These are phyloP conservation scores for Prostheceraeus crozeri DNA, from an alignment of 2,888 invertebrate genomes.

Conservation along the genomic window DNA sequence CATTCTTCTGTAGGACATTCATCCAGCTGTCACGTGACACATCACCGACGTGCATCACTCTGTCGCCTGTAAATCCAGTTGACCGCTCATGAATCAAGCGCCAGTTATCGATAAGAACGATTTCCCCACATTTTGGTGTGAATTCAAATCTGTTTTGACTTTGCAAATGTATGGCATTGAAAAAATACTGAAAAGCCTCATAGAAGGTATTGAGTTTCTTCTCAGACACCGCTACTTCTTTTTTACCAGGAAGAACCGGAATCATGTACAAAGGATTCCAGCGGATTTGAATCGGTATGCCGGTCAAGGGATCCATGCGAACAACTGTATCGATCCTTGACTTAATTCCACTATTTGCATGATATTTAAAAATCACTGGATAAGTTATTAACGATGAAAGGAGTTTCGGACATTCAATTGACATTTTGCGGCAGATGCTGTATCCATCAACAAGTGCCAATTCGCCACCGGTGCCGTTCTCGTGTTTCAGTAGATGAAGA, in stretches of 20 bases:
- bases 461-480: conserved; percentile 27
- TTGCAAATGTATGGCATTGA: conserved; percentile 20
- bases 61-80: conserved; percentile 23
- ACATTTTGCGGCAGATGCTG: too few relatives aligned
- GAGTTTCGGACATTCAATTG: too few relatives aligned
- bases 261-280: conserved; percentile 31
- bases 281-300: conserved; percentile 2
- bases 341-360: too few relatives aligned
- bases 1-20: too few relatives aligned
- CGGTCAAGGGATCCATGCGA: conserved; percentile 1
- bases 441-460: conserved; percentile 32
- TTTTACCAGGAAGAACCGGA: too few relatives aligned
- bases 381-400: too few relatives aligned
- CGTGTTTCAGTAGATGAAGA: conserved; percentile 30
- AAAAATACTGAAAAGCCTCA: neutral
- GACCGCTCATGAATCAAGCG: conserved; percentile 28
- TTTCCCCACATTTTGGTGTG: conserved; percentile 23
- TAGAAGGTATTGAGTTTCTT: conserved; percentile 3
- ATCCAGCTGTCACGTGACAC: conserved; percentile 25
- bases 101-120: conserved; percentile 32
- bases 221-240: conserved; percentile 1
- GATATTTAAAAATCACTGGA: too few relatives aligned
- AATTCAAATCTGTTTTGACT: conserved; percentile 2
- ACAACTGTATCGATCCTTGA: conserved; percentile 33
- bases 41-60: conserved; percentile 35